Evolutionary conservation across 2,113 vertebrate species (phyloP), one percentile per base, ranked within the genome.

Genomic region (Mobula birostris): DNA sequence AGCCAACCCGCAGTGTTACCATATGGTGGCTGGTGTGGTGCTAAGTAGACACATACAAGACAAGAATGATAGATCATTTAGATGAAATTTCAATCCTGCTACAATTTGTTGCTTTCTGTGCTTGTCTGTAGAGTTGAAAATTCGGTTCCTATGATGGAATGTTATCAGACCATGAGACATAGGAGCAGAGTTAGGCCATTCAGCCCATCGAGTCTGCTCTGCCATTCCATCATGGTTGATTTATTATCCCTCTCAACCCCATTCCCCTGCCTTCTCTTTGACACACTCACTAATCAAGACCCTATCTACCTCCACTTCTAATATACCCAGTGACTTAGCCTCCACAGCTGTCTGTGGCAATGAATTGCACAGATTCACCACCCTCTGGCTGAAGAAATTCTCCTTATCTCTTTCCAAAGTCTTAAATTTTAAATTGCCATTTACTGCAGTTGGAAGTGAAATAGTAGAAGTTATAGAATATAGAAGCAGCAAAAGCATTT

Each of bases 21-120:
- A 32, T 90, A 90, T 68, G 87, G 29, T 90, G 1, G 12, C 87
- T 90, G 87, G 29, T 90, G 87, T 90, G 85, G 63, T 66, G 32
- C 12, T 61, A 12, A 66, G 61, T 6, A 32, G 61, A 32, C 6
- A 32, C n/a, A 1, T 48, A 90, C 29, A 90, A 68, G 32, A 63
- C 14, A 19, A 68, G 87, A 90, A 90, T 90, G 29, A 32, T 58
- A 68, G 87, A 29, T 63, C 63, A 32, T 36, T 24, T 66, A 32
- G 29, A 90, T 58, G 29, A 90, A 90, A 66, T 19, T 88, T 7
- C 63, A 68, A 68, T 68, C 15, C 68, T 90, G 87, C n/a, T 7
- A 12, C 29, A 27, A 15, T 15, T 90, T 90, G 63, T 36, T 6
- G 6, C 6, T 40, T 48, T 48, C 48, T 48, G 29, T 68, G 63